Percentiles rank a stretch among this genome's conserved stretches.
Evolutionary conservation across 2,797 vertebrate genomes (phyloP).

Genomic region (Epinephelus coioides): DNA sequence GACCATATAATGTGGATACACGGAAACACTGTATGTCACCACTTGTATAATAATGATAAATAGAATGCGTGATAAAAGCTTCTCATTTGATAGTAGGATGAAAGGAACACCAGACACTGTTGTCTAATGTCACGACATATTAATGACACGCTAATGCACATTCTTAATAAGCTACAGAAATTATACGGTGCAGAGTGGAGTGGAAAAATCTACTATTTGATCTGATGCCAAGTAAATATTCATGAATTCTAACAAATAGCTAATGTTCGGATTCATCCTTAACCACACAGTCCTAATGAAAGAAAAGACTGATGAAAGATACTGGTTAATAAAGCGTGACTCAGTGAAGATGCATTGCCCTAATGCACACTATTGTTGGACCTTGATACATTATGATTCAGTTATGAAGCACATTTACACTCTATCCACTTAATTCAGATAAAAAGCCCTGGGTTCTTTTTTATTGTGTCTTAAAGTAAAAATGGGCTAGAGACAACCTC

Average conservation of each 20-base stretch:
- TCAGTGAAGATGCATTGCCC: constrained; percentile 9
- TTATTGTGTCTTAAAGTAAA: neutral
- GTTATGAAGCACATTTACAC: constrained; percentile 16
- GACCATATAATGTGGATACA: constrained; percentile 3
- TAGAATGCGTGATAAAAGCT: constrained; percentile 24
- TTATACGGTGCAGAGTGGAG: neutral
- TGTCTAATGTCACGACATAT: constrained; percentile 38
- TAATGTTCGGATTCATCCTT: constrained; percentile 38
- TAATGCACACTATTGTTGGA: constrained; percentile 26
- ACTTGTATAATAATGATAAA: constrained; percentile 19
- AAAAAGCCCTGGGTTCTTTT: neutral
- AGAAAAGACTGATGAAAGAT: constrained; percentile 19
- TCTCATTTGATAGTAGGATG: constrained; percentile 28
- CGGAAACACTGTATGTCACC: constrained; percentile 17
- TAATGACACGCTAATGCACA: constrained; percentile 33
- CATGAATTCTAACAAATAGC: constrained; percentile 34
- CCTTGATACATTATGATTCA: constrained; percentile 13
- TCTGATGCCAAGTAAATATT: constrained; percentile 35
- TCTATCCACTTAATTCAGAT: neutral
- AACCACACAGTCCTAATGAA: constrained; percentile 6
- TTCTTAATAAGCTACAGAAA: constrained; percentile 39
- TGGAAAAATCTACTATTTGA: constrained; percentile 22
- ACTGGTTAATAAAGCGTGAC: constrained; percentile 14
- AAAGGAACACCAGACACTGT: constrained; percentile 34
- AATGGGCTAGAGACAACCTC: neutral